A percentile compares a stretch with the other conserved stretches of the same genome.
These are phyloP conservation scores for Hetaerina americana DNA, from an alignment of 1,140 invertebrate species.

Conservation along the genomic window DNA sequence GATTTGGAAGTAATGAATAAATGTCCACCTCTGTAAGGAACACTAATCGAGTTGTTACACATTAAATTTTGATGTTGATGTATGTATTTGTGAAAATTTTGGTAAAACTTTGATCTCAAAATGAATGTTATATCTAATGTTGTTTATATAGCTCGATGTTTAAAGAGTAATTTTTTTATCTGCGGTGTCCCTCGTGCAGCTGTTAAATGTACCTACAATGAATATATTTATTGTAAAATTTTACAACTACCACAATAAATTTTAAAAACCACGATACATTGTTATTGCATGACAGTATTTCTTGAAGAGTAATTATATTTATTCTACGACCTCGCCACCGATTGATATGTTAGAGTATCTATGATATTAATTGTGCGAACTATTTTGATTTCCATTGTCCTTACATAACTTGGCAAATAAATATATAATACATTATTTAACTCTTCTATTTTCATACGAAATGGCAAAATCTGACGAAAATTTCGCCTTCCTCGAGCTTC, in stretches of 20 bases:
- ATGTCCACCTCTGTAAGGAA: neutral
- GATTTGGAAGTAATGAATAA: neutral
- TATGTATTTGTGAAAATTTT: neutral
- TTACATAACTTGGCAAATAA: no score
- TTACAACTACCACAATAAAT: neutral
- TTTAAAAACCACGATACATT: no score
- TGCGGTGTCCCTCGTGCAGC: neutral
- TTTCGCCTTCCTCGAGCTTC: no score
- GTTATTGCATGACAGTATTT: no score
- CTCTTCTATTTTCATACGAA: no score
- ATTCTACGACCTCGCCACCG: no score
- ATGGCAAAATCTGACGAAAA: no score
- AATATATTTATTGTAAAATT: conserved; percentile 1
- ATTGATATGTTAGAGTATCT: no score
- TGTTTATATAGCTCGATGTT: neutral
- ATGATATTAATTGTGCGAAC: no score
- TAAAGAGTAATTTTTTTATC: conserved; percentile 1
- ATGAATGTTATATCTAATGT: neutral
- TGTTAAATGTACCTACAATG: neutral
- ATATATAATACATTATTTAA: no score
- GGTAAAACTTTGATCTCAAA: neutral
- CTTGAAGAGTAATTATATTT: no score
- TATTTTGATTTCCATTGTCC: no score
- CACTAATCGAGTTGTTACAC: neutral
- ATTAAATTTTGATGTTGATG: neutral